Evolutionary conservation across 1,140 invertebrate species (phyloP), one percentile per base, ranked within the genome.

Genomic region (Trichonephila inaurata): DNA sequence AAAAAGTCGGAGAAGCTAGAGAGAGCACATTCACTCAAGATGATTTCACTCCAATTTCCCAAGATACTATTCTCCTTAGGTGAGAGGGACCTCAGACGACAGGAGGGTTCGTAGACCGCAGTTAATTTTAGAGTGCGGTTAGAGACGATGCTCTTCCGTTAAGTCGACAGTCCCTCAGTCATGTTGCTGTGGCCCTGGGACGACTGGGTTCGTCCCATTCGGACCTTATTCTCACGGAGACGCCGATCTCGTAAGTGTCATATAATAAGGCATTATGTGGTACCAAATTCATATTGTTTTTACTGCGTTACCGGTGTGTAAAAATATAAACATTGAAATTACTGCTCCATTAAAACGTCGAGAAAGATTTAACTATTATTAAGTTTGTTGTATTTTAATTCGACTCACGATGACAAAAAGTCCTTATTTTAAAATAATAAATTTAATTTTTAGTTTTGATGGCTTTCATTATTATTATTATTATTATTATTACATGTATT

Each of bases 161-260:
- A 33, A 85, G 12, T 4, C 72, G 72, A 77, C 16, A 33, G 72
- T 77, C 72, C 72, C 72, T 60, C 83, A 85, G 51, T 85, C 83
- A 61, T 24, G 40, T 19, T 60, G 83, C 62, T 89, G 64, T 24
- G 62, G 28, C 51, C 61, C 19, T 89, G 62, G 62, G 64, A 89
- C 21, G 88, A 89, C 6, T 72, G 62, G 28, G 88, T 89, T 33
- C 62, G 88, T 19, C 88, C 88, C 16, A 89, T 89, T 24, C 88
- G 88, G 51, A 72, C 88, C n/a, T 24, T 66, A n/a, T 89, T 89
- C 28, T 33, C 62, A 28, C 88, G 88, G 4, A 89, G 66, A 77
- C 40, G 62, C 24, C 88, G 88, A 89, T 58, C 66, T 28, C 62
- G 88, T 89, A 89, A 89, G 88, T 89, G 19, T n/a, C 69, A 14